Evolutionary conservation across 53 echinoderm and acorn worm species (phyloP).

Genomic region (Hippasteria phrygiana): DNA sequence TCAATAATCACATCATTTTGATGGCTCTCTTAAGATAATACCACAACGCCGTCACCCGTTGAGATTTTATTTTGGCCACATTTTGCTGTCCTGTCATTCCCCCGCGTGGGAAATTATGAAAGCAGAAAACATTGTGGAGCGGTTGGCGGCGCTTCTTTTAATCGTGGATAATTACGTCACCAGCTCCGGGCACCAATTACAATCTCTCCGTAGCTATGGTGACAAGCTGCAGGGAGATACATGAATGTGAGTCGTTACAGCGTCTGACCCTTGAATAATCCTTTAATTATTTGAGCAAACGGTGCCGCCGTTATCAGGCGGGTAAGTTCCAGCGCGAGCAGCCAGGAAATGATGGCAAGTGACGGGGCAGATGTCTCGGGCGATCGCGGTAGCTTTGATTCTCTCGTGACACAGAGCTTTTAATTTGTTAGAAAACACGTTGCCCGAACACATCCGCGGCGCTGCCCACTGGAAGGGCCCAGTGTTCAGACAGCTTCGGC

Average conservation of each 20-base stretch:
- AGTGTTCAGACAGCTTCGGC: background rate
- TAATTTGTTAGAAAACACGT: constrained; percentile 59
- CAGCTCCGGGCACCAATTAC: constrained; percentile 57
- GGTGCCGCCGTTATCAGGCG: constrained; percentile 37
- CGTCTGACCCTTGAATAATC: background rate
- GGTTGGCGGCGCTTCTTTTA: constrained; percentile 48
- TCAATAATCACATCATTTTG: constrained; percentile 26
- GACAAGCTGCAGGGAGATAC: constrained; percentile 31
- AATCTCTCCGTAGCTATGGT: constrained; percentile 23
- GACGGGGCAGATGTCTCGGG: constrained; percentile 25
- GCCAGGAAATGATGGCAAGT: constrained; percentile 45
- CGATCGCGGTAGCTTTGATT: constrained; percentile 49
- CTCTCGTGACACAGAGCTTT: constrained; percentile 31
- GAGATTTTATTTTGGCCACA: constrained; percentile 22
- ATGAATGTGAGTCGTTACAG: constrained; percentile 18
- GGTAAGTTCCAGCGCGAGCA: background rate
- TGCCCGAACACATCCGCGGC: constrained; percentile 39
- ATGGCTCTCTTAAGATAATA: constrained; percentile 50
- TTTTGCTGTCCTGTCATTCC: constrained; percentile 30
- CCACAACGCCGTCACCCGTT: constrained; percentile 28
- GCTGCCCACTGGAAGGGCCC: background rate
- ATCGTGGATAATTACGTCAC: constrained; percentile 65
- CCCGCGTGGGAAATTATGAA: background rate
- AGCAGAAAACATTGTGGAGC: background rate
- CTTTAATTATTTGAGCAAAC: constrained; percentile 61